Evolutionary conservation across 2,888 invertebrate species (phyloP).

Genomic region (Gonocerus acuteangulatus): DNA sequence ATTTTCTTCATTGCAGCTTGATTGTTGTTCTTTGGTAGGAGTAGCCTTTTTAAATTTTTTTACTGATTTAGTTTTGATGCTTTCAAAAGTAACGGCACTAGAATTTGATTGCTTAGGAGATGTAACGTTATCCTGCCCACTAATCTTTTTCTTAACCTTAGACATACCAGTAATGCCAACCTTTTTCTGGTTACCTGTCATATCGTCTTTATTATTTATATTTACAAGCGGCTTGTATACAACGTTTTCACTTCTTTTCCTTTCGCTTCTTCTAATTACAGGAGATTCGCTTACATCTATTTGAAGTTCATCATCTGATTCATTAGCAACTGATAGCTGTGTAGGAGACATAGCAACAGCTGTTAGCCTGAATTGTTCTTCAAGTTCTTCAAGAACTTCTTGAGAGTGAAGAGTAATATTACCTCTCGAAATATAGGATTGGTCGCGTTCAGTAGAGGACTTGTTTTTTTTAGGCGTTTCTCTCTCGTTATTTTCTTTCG

Average conservation of each 20-base stretch:
- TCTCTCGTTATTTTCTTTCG: background rate
- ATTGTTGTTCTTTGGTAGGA: constrained; percentile 3
- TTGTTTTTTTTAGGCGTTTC: background rate
- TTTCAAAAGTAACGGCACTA: too few relatives aligned
- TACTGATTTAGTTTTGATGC: background rate
- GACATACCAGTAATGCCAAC: too few relatives aligned
- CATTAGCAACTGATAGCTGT: constrained; percentile 10
- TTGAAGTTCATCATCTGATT: background rate
- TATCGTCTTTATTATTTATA: background rate
- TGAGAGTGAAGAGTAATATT: constrained; percentile 16
- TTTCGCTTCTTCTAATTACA: background rate
- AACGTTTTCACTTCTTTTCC: background rate
- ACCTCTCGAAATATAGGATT: constrained; percentile 8
- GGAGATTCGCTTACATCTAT: background rate
- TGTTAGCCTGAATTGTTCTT: constrained; percentile 12
- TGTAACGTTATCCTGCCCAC: too few relatives aligned
- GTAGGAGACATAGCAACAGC: constrained; percentile 12
- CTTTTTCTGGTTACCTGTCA: too few relatives aligned
- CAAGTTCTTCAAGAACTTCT: background rate
- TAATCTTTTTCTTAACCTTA: too few relatives aligned
- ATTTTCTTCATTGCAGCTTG: background rate
- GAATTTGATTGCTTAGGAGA: too few relatives aligned
- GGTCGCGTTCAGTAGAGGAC: background rate
- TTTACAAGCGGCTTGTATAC: background rate
- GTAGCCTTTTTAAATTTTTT: constrained; percentile 29